Percentiles rank a stretch among this genome's conserved stretches.
Evolutionary conservation across 2,888 invertebrate species (phyloP).

Genomic region (Apamea monoglypha): DNA sequence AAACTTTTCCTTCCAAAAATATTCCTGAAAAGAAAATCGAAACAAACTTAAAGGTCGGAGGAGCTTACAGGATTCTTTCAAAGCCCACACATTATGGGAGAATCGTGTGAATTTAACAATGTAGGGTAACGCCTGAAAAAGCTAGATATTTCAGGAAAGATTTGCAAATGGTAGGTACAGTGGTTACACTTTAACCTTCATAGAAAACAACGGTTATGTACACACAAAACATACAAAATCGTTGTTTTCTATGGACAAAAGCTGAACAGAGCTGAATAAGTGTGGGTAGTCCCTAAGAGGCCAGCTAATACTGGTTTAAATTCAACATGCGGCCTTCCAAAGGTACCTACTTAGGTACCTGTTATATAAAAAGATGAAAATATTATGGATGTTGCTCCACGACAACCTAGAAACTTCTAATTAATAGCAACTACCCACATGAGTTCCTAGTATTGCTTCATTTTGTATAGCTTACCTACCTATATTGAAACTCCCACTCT

Average conservation of each 20-base stretch:
- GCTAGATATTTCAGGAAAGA: not conserved
- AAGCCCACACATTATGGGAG: constrained; percentile 28
- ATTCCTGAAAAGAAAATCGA: constrained; percentile 22
- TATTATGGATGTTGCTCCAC: not conserved
- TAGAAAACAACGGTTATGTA: no score
- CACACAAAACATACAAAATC: no score
- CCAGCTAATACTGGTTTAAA: not conserved
- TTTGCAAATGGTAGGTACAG: not conserved
- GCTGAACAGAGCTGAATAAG: no score
- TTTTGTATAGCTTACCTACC: not conserved
- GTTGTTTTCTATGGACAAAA: no score
- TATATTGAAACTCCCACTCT: constrained; percentile 7
- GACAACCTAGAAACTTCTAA: not conserved
- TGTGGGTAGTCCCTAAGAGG: not conserved
- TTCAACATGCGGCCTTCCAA: not conserved
- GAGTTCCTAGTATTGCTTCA: not conserved
- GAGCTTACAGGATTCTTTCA: constrained; percentile 19
- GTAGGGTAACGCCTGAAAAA: not conserved
- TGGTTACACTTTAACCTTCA: not conserved
- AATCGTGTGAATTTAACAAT: constrained; percentile 21
- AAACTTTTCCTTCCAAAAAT: constrained; percentile 5
- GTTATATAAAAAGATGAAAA: not conserved
- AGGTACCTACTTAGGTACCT: not conserved
- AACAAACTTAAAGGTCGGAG: constrained; percentile 17
- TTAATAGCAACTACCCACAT: not conserved